These are phyloP conservation scores for Drosophila niveifrons DNA, from an alignment of 2,888 invertebrate genomes.

Conservation along the genomic window DNA sequence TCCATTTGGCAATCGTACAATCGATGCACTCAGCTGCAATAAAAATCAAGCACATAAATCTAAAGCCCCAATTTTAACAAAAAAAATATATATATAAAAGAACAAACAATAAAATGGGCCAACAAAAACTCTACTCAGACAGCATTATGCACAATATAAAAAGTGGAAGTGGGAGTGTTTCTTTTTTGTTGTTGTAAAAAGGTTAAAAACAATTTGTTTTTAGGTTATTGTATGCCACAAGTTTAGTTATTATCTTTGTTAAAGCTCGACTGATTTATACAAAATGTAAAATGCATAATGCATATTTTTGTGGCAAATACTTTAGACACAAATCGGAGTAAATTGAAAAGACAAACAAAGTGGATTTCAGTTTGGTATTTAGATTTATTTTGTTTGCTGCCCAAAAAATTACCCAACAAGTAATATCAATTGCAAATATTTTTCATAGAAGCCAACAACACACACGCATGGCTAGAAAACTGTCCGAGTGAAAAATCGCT, in stretches of 20 bases:
- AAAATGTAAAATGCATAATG: neutral
- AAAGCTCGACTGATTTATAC: neutral
- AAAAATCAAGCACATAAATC: conserved; percentile 63
- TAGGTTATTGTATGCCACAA: neutral
- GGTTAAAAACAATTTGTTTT: neutral
- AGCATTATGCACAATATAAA: too few species aligned
- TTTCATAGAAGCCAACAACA: conserved; percentile 4
- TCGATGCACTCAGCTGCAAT: conserved; percentile 55
- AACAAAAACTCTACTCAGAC: conserved; percentile 8
- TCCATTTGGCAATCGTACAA: conserved; percentile 62
- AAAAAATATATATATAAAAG: neutral
- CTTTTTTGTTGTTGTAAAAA: neutral
- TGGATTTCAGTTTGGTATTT: neutral
- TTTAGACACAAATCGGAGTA: neutral
- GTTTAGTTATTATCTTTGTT: conserved; percentile 1
- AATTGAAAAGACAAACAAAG: neutral
- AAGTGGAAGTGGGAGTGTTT: too few species aligned
- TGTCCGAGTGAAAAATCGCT: conserved; percentile 69
- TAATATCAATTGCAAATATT: conserved; percentile 18
- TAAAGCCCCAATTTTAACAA: conserved; percentile 19
- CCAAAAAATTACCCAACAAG: conserved; percentile 11
- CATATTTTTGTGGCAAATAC: neutral
- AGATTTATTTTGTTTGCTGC: neutral
- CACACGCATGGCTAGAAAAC: conserved; percentile 29
- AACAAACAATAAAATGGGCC: neutral